These are phyloP conservation scores for Poeciliopsis gracilis DNA, from an alignment of 2,797 vertebrate species.

Conservation along the genomic window DNA sequence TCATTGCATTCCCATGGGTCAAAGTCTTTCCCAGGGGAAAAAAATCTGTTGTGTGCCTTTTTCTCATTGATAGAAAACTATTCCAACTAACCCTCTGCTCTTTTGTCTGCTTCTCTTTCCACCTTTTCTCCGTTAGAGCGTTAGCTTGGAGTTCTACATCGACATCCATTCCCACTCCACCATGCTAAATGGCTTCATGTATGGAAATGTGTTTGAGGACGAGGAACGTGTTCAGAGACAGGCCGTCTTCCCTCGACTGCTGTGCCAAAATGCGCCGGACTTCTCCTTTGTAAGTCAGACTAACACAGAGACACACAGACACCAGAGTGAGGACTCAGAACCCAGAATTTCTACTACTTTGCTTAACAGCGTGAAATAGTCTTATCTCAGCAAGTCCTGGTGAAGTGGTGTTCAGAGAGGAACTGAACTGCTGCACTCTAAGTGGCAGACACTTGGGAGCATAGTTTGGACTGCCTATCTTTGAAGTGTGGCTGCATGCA, in stretches of 20 bases:
- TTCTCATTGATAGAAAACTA: conserved; percentile 43
- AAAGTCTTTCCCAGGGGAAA: conserved; percentile 45
- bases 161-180: conserved; percentile 99
- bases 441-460: conserved; percentile 19
- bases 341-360: conserved; percentile 23
- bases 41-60: conserved; percentile 33
- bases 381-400: conserved; percentile 34
- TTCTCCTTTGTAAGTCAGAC: conserved; percentile 92
- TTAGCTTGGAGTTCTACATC: conserved; percentile 97
- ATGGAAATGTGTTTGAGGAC: conserved; percentile 97
- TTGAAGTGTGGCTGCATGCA: conserved; percentile 19
- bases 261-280: conserved; percentile 95
- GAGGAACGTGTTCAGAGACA: conserved; percentile 94
- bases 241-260: conserved; percentile 92
- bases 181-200: conserved; percentile 99
- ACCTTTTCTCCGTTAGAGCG: conserved; percentile 81
- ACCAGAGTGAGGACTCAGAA: conserved; percentile 13
- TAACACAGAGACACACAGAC: conserved; percentile 41
- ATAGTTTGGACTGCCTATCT: conserved; percentile 15
- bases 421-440: conserved; percentile 47
- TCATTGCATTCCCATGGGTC: conserved; percentile 41
- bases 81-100: conserved; percentile 40
- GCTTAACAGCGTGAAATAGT: conserved; percentile 36
- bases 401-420: conserved; percentile 37
- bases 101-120: conserved; percentile 28